Evolutionary conservation across 2,113 vertebrate genomes (phyloP).

Genomic region (Scolopax mira): DNA sequence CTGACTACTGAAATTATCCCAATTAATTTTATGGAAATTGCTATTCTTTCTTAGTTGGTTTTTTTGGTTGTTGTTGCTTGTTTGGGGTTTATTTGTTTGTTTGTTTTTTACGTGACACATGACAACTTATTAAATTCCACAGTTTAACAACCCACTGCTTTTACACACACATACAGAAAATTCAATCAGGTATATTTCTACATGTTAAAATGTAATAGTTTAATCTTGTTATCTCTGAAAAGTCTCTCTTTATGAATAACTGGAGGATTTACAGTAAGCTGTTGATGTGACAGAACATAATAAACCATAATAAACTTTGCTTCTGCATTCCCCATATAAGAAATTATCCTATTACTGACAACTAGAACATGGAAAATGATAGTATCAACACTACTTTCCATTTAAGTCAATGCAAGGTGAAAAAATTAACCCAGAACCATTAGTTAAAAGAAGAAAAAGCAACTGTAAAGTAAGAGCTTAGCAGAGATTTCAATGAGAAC

Average conservation of each 20-base stretch:
- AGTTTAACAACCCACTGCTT: background rate
- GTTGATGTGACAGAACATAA: background rate
- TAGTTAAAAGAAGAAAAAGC: background rate
- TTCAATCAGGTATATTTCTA: background rate
- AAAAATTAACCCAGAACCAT: background rate
- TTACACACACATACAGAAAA: background rate
- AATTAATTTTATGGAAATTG: background rate
- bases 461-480: background rate
- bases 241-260: background rate
- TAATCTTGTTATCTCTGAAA: background rate
- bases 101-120: background rate
- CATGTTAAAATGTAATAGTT: background rate
- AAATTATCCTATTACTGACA: background rate
- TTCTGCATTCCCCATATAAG: background rate
- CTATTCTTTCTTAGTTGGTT: background rate
- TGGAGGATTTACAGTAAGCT: background rate
- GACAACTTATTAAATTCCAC: background rate
- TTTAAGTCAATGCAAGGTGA: background rate
- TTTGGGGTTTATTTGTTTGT: background rate
- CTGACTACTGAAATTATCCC: background rate
- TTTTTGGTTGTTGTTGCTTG: background rate
- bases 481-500: background rate
- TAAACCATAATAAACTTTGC: background rate
- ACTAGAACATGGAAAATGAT: background rate
- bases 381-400: background rate